phyloP scores from a whole-genome alignment of 2,888 invertebrate species.

The Clepsis dumicolana region DNA sequence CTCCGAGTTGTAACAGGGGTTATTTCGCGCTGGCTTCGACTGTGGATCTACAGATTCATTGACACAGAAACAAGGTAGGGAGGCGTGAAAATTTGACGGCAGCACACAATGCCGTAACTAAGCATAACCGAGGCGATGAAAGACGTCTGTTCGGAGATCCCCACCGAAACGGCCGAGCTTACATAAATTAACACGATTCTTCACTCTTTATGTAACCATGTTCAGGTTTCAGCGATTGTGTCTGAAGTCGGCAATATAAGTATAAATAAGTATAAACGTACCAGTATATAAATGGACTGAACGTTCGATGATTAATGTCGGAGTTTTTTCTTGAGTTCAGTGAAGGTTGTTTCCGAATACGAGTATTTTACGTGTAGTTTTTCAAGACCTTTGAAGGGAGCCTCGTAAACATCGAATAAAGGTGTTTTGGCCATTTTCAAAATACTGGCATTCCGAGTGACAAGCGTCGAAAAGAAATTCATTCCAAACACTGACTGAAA shows the following conservation, averaged over 20 bases:
- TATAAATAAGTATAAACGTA: too few relatives aligned
- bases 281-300: neutral
- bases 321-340: conserved; percentile 4
- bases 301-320: neutral
- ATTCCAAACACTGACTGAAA: too few relatives aligned
- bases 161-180: conserved; percentile 44
- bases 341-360: neutral
- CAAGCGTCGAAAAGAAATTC: too few relatives aligned
- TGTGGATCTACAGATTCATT: conserved; percentile 26
- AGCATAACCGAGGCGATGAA: conserved; percentile 52
- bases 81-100: conserved; percentile 52
- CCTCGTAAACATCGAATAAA: too few relatives aligned
- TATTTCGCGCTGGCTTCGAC: conserved; percentile 6
- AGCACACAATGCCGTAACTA: conserved; percentile 51
- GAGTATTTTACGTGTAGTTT: too few relatives aligned
- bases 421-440: too few relatives aligned
- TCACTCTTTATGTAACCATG: conserved; percentile 38
- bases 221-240: conserved; percentile 35
- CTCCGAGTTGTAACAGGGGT: conserved; percentile 19
- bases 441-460: too few relatives aligned
- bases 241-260: conserved; percentile 15
- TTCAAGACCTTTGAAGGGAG: too few relatives aligned
- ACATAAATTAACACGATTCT: conserved; percentile 47
- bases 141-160: conserved; percentile 43
- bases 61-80: conserved; percentile 38